Conservation (phyloP, 2,113 vertebrate species). For the Amia ocellicauda region DNA sequence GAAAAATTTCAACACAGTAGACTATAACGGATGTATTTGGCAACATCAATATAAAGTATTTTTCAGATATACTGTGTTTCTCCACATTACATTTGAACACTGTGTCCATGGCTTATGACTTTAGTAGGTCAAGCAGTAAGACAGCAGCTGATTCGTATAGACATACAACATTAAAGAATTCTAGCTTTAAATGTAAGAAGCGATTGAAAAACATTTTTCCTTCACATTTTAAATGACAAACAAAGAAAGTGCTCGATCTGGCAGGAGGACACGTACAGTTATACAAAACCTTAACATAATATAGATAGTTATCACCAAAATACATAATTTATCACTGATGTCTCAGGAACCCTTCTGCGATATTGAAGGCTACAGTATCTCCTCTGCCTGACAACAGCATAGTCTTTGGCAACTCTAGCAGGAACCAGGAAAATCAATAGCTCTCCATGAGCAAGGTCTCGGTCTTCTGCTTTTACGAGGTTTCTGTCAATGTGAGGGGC, state of each 20-base stretch:
- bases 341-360: conserved; percentile 68
- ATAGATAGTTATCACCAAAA: conserved; percentile 65
- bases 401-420: conserved; percentile 73
- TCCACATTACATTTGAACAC: no score
- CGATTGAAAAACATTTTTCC: no score
- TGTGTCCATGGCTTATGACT: no score
- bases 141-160: no score
- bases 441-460: conserved; percentile 74
- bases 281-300: conserved; percentile 61
- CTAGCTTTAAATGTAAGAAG: no score
- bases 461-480: conserved; percentile 73
- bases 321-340: conserved; percentile 68
- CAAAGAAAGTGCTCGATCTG: neutral
- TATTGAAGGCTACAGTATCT: conserved; percentile 70
- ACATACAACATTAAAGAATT: no score
- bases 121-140: no score
- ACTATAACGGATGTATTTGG: no score
- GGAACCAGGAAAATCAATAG: conserved; percentile 76
- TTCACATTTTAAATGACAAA: neutral
- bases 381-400: conserved; percentile 66
- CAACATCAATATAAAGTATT: no score
- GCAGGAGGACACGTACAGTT: neutral
- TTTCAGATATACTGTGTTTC: no score
- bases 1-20: no score
- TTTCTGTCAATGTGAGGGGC: conserved; percentile 78